Conservation (phyloP, 1,140 invertebrate genomes). For the Callitettix versicolor region DNA sequence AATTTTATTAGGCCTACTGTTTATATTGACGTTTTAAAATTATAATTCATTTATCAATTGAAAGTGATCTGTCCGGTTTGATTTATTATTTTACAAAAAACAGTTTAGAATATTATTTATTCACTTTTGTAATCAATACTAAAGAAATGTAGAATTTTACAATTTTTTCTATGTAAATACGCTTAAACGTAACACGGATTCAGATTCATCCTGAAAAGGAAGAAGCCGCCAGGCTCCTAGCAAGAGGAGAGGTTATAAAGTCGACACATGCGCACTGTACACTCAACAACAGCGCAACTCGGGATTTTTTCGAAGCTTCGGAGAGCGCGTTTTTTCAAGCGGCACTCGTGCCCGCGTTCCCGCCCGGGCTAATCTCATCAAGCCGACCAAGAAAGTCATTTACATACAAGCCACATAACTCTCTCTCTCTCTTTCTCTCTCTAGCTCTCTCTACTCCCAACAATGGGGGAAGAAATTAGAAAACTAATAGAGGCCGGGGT, state of each 20-base stretch:
- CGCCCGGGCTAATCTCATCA: slow-evolving; percentile 16
- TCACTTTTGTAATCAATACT: no score
- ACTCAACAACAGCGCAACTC: background rate
- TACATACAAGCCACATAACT: slow-evolving; percentile 18
- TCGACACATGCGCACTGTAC: background rate
- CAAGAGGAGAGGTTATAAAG: background rate
- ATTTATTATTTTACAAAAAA: no score
- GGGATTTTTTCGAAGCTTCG: slow-evolving; percentile 3
- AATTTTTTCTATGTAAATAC: no score
- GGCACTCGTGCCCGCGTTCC: slow-evolving; percentile 1
- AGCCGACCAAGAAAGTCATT: slow-evolving; percentile 13
- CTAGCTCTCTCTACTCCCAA: background rate
- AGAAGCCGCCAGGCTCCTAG: no score
- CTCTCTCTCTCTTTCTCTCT: slow-evolving; percentile 5
- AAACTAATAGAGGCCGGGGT: slow-evolving; percentile 12
- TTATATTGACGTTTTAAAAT: no score
- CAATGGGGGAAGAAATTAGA: slow-evolving; percentile 15
- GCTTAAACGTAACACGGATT: no score
- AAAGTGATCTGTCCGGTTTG: no score
- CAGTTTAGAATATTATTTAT: no score
- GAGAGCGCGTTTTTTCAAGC: slow-evolving; percentile 6
- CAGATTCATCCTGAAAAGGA: no score
- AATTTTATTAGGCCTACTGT: no score
- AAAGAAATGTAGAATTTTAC: no score
- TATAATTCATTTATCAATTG: no score